Evolutionary conservation across 2,113 vertebrate species (phyloP).

Genomic region (Progne subis): DNA sequence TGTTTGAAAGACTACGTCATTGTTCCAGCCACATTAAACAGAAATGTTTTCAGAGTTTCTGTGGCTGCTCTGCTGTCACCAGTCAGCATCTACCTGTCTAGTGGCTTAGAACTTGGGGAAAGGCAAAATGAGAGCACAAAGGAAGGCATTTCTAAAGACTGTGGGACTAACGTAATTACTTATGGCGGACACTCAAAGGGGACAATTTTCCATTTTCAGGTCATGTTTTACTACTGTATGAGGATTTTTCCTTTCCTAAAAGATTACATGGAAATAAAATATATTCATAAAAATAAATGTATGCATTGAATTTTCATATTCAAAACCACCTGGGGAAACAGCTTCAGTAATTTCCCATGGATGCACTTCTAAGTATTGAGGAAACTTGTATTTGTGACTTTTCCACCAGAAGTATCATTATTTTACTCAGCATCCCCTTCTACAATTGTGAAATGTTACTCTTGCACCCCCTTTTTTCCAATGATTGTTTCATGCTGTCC

Average conservation of each 20-base stretch:
- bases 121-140: neutral
- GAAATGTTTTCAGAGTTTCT: constrained; percentile 32
- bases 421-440: neutral
- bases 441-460: neutral
- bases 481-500: neutral
- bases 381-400: neutral
- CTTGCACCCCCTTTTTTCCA: neutral
- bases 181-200: neutral
- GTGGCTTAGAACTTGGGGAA: neutral
- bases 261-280: neutral
- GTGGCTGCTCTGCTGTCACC: neutral
- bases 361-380: neutral
- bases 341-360: neutral
- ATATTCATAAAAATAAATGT: neutral
- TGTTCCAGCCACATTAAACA: constrained; percentile 17
- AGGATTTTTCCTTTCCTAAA: neutral
- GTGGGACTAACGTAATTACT: neutral
- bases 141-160: neutral
- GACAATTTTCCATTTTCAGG: neutral
- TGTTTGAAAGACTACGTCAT: constrained; percentile 30
- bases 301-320: neutral
- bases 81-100: neutral
- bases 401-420: neutral
- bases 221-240: neutral
- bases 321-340: neutral